phyloP scores from a whole-genome alignment of 2,797 vertebrate genomes.

The Neoniphon sammara region DNA sequence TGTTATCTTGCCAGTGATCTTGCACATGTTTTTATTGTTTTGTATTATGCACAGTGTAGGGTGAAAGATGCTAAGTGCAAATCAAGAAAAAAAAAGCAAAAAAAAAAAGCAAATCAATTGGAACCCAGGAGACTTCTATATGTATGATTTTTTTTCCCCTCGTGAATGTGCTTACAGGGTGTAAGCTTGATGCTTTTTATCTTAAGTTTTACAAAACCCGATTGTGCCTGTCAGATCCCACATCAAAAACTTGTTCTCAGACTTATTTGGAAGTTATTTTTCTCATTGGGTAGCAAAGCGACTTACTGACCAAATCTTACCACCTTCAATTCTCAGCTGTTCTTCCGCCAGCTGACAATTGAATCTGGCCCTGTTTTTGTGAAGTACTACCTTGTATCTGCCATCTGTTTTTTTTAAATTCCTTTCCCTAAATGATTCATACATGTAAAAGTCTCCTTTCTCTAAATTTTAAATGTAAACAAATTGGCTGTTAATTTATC shows the following conservation, averaged over 20 bases:
- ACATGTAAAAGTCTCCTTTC: slow-evolving; percentile 73
- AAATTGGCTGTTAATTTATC: slow-evolving; percentile 82
- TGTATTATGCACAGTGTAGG: slow-evolving; percentile 83
- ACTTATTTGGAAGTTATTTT: not conserved
- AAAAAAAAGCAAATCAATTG: slow-evolving; percentile 49
- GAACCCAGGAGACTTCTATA: slow-evolving; percentile 73
- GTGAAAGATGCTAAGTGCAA: slow-evolving; percentile 80
- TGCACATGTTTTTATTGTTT: slow-evolving; percentile 86
- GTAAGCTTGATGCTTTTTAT: slow-evolving; percentile 32
- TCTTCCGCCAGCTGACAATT: slow-evolving; percentile 79
- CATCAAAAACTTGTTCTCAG: slow-evolving; percentile 21
- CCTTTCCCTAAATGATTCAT: slow-evolving; percentile 41
- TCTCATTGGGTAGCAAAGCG: slow-evolving; percentile 44
- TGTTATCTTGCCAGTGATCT: slow-evolving; percentile 83
- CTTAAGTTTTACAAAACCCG: slow-evolving; percentile 46
- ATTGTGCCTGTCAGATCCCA: slow-evolving; percentile 71
- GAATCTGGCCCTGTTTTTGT: slow-evolving; percentile 34
- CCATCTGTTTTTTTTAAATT: slow-evolving; percentile 39
- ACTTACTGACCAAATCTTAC: slow-evolving; percentile 51
- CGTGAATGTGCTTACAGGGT: slow-evolving; percentile 44
- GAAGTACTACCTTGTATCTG: slow-evolving; percentile 20
- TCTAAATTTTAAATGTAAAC: slow-evolving; percentile 64
- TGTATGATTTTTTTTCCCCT: slow-evolving; percentile 42
- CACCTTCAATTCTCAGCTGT: slow-evolving; percentile 64
- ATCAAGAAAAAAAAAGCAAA: slow-evolving; percentile 49